Conservation (phyloP, 2,888 invertebrate genomes). For the Hanleya hanleyi region DNA sequence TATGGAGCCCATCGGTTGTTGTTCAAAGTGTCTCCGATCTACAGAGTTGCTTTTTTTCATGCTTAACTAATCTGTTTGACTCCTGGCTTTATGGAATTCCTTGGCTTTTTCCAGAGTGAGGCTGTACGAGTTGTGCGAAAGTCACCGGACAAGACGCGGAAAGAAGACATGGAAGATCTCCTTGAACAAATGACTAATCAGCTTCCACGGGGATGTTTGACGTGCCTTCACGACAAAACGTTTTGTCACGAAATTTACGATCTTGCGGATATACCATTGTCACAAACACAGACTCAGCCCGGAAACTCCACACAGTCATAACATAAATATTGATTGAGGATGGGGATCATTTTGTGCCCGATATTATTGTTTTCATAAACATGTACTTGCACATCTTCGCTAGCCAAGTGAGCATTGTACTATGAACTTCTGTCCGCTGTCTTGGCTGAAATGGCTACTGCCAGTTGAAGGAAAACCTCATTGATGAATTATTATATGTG, state of each 20-base stretch:
- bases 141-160: slow-evolving; percentile 41
- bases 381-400: no score
- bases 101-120: slow-evolving; percentile 51
- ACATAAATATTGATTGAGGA: no score
- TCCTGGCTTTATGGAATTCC: background rate
- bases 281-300: slow-evolving; percentile 32
- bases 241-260: slow-evolving; percentile 51
- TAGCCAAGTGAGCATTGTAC: no score
- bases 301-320: no score
- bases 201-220: slow-evolving; percentile 36
- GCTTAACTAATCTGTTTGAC: background rate
- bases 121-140: slow-evolving; percentile 63
- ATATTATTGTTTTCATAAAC: no score
- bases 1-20: no score
- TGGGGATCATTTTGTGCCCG: no score
- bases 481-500: no score
- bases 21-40: no score
- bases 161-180: slow-evolving; percentile 53
- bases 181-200: slow-evolving; percentile 38
- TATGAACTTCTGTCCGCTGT: no score
- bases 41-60: background rate
- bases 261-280: slow-evolving; percentile 34
- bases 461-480: no score
- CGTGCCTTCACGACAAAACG: slow-evolving; percentile 61
- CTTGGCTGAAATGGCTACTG: no score